Percentiles rank a stretch among this genome's conserved stretches.
Evolutionary conservation across 2,113 vertebrate species (phyloP).

Genomic region (Rhabdornis inornatus): DNA sequence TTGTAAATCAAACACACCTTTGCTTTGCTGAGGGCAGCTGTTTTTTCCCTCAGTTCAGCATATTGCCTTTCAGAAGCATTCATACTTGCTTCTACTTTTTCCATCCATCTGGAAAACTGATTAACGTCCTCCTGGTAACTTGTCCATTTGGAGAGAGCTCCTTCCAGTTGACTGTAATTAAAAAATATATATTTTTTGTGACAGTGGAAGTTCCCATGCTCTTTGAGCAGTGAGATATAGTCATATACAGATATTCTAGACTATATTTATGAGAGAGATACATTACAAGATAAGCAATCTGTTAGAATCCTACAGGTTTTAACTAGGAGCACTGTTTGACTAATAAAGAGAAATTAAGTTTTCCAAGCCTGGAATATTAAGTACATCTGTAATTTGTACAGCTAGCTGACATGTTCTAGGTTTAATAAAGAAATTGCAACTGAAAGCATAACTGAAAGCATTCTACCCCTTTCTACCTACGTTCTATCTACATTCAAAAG

Average conservation of each 20-base stretch:
- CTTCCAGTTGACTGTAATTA: conserved; percentile 89
- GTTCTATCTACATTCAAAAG: background rate
- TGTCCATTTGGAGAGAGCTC: conserved; percentile 94
- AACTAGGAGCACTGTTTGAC: background rate
- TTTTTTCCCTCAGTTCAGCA: conserved; percentile 91
- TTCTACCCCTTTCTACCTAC: background rate
- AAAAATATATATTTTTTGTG: background rate
- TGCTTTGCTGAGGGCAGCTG: conserved; percentile 84
- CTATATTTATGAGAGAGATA: background rate
- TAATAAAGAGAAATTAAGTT: background rate
- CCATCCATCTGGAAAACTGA: conserved; percentile 94
- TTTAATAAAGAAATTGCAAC: background rate
- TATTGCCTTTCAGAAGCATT: conserved; percentile 80
- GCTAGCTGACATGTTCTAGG: background rate
- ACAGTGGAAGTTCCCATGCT: background rate
- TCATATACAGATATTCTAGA: background rate
- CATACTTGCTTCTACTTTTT: conserved; percentile 83
- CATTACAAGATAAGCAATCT: background rate
- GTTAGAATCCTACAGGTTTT: background rate
- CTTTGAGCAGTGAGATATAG: background rate
- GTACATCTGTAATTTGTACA: background rate
- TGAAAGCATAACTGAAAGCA: background rate
- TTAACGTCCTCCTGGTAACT: conserved; percentile 95
- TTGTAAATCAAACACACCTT: conserved; percentile 76
- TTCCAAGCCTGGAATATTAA: background rate